phyloP scores from a whole-genome alignment of 2,888 invertebrate species.

The Ochropacha duplaris region DNA sequence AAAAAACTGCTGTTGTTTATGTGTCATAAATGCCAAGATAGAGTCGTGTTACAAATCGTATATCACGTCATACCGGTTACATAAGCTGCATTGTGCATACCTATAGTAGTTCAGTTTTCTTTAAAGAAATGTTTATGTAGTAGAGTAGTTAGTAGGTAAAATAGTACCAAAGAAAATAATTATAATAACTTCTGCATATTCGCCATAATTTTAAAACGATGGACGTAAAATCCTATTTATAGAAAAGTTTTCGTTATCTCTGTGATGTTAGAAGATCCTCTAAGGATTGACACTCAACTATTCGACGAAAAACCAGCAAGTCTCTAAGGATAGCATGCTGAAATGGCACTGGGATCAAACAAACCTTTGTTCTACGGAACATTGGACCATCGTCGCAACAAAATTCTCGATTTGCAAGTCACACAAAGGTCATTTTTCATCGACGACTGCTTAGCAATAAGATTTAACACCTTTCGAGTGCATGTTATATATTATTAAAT shows the following conservation, averaged over 20 bases:
- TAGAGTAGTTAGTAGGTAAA: too few species aligned
- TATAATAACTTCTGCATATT: too few species aligned
- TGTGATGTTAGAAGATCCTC: not conserved
- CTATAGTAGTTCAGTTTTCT: not conserved
- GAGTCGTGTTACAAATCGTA: not conserved
- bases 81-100: not conserved
- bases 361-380: not conserved
- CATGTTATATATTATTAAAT: not conserved
- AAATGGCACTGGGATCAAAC: not conserved
- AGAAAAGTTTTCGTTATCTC: not conserved
- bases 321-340: not conserved
- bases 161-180: too few species aligned
- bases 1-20: slow-evolving; percentile 29
- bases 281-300: not conserved
- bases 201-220: too few species aligned
- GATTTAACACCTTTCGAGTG: not conserved
- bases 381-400: not conserved
- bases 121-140: too few species aligned
- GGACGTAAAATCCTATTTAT: too few species aligned
- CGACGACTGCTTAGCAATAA: not conserved
- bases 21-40: slow-evolving; percentile 11
- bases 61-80: not conserved
- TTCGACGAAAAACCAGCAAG: not conserved
- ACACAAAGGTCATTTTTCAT: not conserved
- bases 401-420: not conserved